Base-by-base conservation (phyloP, 1,140 invertebrate genomes). In the Himalopsyche phryganea region DNA sequence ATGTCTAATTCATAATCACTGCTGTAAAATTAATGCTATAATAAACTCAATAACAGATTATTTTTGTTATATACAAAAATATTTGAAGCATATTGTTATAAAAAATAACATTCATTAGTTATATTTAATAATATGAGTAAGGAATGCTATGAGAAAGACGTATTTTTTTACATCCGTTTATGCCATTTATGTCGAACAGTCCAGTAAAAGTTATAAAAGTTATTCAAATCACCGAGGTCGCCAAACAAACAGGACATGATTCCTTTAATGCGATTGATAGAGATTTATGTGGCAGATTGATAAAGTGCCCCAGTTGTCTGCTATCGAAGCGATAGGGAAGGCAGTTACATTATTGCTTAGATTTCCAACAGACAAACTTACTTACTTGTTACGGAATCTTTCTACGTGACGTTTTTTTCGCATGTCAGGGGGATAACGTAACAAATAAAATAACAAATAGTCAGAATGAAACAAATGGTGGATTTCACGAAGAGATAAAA, bases 231-330 rank as follows among this genome's bases (percentile, higher is more conserved):
- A 53, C 33, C 52, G 51, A 49, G 49, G 47, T 47, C 19, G 52
- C 38, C 58, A 17, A 51, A 61, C 63, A 65, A 61, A 65, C 61
- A 64, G 60, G 61, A 61, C 63, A 58, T 51, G 54, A 60, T 64
- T 61, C 51, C 54, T 58, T 53, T 65, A 65, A 65, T 65, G 63
- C 58, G 63, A 65, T 65, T 65, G 63, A 65, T 65, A 65, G 51
- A 61, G 59, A 61, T 65, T 65, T 65, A 65, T 65, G 63, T 61
- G 63, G 63, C 59, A 65, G 41, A 65, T 65, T 65, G 63, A 65
- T 61, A 54, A 55, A 65, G 58, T 65, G 63, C 44, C 47, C 20
- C 9, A 19, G 38, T 38, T 17, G 13, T 11, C 13, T 41, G 19
- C 50, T 40, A 15, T 32, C 23, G 50, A 13, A 18, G 36, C 13